Evolutionary conservation across 1,140 invertebrate genomes (phyloP).

Genomic region (Heliconius congener): DNA sequence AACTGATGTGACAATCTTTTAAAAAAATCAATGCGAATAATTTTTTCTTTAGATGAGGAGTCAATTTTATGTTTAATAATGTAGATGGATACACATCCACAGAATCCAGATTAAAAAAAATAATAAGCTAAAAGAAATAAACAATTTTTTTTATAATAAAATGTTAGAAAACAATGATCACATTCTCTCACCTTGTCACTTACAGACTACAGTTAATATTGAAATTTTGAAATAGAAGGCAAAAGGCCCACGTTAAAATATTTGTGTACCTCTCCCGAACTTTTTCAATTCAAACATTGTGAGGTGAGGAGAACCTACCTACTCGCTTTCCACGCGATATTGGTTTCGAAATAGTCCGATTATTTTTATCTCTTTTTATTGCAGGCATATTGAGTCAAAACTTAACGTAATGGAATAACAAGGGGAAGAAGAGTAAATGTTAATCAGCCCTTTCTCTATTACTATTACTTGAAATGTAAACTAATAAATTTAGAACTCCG

Average conservation of each 20-base stretch:
- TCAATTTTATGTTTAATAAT: no score
- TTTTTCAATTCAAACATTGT: conserved; percentile 36
- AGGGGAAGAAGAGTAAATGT: no score
- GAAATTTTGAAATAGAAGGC: conserved; percentile 27
- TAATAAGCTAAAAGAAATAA: no score
- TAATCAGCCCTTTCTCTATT: no score
- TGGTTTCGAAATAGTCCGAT: conserved; percentile 29
- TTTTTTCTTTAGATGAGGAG: no score
- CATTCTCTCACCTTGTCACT: not conserved
- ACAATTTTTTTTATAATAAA: no score
- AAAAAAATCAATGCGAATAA: no score
- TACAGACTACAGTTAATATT: conserved; percentile 4
- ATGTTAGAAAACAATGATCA: not conserved
- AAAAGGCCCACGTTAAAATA: conserved; percentile 31
- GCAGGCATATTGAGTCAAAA: not conserved
- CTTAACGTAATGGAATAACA: no score
- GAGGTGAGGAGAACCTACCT: conserved; percentile 4
- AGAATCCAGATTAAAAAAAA: no score
- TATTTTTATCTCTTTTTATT: conserved; percentile 19
- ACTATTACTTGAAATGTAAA: not conserved
- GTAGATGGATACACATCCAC: no score
- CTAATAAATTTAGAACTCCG: not conserved
- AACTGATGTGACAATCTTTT: no score
- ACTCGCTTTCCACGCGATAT: conserved; percentile 23
- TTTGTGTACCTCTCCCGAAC: conserved; percentile 34